Base-by-base conservation (phyloP, 2,113 vertebrate genomes). In the Sceloporus tristichus region DNA sequence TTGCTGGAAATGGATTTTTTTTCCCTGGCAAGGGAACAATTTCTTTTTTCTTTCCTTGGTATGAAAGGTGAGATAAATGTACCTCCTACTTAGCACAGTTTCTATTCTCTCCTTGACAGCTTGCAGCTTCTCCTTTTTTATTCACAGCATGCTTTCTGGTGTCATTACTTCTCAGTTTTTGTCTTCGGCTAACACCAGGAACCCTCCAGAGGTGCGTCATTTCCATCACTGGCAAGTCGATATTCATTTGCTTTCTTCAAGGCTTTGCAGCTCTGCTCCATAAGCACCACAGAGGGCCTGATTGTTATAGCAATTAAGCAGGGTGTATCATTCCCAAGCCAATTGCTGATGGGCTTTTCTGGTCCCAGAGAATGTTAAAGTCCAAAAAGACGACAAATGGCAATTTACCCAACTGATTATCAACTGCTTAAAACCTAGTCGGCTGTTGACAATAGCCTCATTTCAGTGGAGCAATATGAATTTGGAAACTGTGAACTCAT, bases 181-280 rank as follows among this genome's bases (percentile, higher is more conserved):
- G 59, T 86, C 94, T 94, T 93, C 90, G 91, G 80, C 53, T 88
- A 88, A 91, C 76, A 85, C 90, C 85, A 86, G n/a, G 38, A 68
- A 87, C 90, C 73, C 91, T 94, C 91, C 66, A 0, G 76, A 95
- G 95, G 83, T 0, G 0, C n/a, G 88, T 87, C 91, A 87, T 94
- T 85, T 93, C 89, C 85, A 85, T 90, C 89, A 62, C 82, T 23
- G 74, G 66, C 54, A 75, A 89, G 89, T 91, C 5, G 0, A 95
- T 95, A 95, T 8, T 93, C 76, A 93, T 96, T 96, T 93, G 70
- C 86, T 95, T 92, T 90, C 91, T 93, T 96, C 91, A 90, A 90
- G 88, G 89, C 94, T 92, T 75, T 40, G 88, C 87, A 53, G 21
- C 90, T 83, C 73, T 74, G 85, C 89, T 85, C 29, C 16, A 6